Base-by-base conservation (phyloP, 2,888 invertebrate genomes). In the Sympetrum striolatum region DNA sequence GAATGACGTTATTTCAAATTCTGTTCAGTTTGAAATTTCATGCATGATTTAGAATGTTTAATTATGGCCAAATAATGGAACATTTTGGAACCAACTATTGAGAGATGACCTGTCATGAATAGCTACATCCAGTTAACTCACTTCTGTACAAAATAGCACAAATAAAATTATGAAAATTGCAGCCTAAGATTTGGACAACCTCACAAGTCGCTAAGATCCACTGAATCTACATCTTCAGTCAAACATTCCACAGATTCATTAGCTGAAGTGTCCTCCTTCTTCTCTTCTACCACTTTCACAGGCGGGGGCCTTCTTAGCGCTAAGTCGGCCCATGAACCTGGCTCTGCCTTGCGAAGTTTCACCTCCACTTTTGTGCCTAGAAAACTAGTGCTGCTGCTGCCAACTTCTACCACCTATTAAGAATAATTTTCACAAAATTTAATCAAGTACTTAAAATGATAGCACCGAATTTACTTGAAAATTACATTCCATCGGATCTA, bases 301-400 rank as follows among this genome's bases (percentile, higher is more conserved):
- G 90, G 80, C 3, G 80, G 82, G 90, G 90, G 14, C 81, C 95
- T 94, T 0, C 96, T 96, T 92, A 96, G 95, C 92, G 97, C 96
- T 44, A 99, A 94, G 92, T 96, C 96, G 15, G 95, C 93, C 99
- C 99, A 99, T 25, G 96, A 96, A 2, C 97, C 97, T 0, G 97
- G 96, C 92, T 98, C 98, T 0, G 96, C 96, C 94, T 99, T 99
- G 92, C 96, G 96, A 93, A 99, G 94, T 93, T 97, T 98, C 39
- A 99, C 97, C 94, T 99, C 99, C 53, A 99, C 96, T 95, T 99
- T 99, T 22, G 98, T 97, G 22, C 97, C 97, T 92, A 96, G 95
- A 97, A 99, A 97, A 79, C 96, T 96, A 0, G 96, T 97, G 92
- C 94, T 95, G 93, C 97, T 96, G 90, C 95, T 95, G 79, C 94